Percentiles rank a stretch among this genome's conserved stretches.
Evolutionary conservation across 2,888 invertebrate species (phyloP).

Genomic region (Erebia epiphron): DNA sequence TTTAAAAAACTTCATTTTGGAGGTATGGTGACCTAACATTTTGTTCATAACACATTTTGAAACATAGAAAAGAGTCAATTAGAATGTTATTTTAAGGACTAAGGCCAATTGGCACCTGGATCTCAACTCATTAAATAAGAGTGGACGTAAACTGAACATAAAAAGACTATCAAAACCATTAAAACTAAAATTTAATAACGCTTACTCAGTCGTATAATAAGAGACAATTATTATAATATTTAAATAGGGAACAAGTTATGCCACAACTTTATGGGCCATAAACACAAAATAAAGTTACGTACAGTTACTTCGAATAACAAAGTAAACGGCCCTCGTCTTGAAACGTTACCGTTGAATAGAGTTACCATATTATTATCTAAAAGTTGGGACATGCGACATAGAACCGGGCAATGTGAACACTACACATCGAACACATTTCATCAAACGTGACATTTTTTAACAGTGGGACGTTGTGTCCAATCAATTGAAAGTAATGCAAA

Average conservation of each 20-base stretch:
- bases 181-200: conserved; percentile 11
- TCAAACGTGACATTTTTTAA: no score
- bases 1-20: no score
- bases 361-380: not conserved
- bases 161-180: not conserved
- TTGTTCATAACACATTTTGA: no score
- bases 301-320: conserved; percentile 19
- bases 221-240: conserved; percentile 7
- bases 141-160: not conserved
- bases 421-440: no score
- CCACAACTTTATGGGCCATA: conserved; percentile 25
- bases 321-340: conserved; percentile 10
- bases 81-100: not conserved
- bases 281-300: conserved; percentile 26
- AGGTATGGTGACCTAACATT: no score
- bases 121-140: not conserved
- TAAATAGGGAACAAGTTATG: conserved; percentile 22
- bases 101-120: not conserved
- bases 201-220: not conserved
- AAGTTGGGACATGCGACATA: not conserved
- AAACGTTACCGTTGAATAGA: conserved; percentile 16
- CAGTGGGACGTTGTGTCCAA: no score
- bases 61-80: not conserved
- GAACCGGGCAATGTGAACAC: no score
- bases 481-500: no score